These are phyloP conservation scores for Acropternis orthonyx DNA, from an alignment of 2,797 vertebrate species.

Conservation along the genomic window DNA sequence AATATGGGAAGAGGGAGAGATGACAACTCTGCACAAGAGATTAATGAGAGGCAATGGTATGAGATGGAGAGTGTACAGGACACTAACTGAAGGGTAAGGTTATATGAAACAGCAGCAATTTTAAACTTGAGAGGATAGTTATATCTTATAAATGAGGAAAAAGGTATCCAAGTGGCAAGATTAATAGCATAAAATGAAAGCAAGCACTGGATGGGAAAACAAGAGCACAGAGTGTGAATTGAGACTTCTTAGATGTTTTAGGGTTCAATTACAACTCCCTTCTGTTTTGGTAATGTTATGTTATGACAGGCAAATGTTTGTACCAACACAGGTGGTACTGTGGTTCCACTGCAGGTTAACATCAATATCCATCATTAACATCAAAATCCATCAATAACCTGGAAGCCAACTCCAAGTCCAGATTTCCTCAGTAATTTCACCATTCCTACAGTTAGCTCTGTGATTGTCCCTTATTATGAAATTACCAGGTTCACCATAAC, in stretches of 20 bases:
- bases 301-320: not conserved
- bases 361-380: not conserved
- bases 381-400: not conserved
- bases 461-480: not conserved
- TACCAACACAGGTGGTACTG: rapidly evolving
- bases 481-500: not conserved
- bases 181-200: not conserved
- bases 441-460: not conserved
- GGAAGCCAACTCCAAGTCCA: not conserved
- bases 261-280: not conserved
- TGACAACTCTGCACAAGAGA: not conserved
- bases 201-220: not conserved
- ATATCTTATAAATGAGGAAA: not conserved
- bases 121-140: not conserved
- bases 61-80: not conserved
- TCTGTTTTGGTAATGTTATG: not conserved
- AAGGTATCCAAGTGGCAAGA: not conserved
- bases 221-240: not conserved
- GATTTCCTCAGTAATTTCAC: not conserved
- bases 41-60: not conserved
- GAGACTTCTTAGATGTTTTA: not conserved
- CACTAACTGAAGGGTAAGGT: not conserved
- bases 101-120: not conserved
- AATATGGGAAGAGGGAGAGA: not conserved
- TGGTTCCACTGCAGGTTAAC: not conserved